Evolutionary conservation across 2,888 invertebrate species (phyloP), one percentile per base, ranked within the genome.

Genomic region (Cyclophora punctaria): DNA sequence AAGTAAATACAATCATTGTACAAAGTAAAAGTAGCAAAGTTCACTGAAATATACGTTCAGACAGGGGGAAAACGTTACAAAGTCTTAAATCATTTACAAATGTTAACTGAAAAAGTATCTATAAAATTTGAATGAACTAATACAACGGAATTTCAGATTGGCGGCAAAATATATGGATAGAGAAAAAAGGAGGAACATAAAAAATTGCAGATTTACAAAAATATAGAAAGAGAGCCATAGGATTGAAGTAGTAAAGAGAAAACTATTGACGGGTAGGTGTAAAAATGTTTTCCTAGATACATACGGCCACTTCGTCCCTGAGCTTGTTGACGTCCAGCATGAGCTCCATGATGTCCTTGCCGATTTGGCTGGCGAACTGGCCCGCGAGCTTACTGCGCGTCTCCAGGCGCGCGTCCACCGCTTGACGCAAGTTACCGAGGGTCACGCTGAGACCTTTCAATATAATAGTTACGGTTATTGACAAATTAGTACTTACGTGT

Each of bases 311-410:
- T 78, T 95, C 93, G 33, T 93, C 91, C 64, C 93, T 92, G 47
- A 96, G 91, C 47, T 89, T 90, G 50, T 93, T 93, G 56, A 96
- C 92, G 60, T 94, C 93, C 42, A 92, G 89, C 66, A 93, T 93
- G 7, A 97, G 89, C 0, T 89, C 83, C 67, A 91, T 91, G 43
- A 96, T 95, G 67, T 97, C 96, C 58, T 92, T 94, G 57, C 94
- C 94, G 59, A 97, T 91, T 59, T 92, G 92, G 45, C 90, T 90
- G 53, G 93, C 93, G 66, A 97, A 93, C 67, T 91, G 83, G 34
- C 90, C 90, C 4, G 96, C 90, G 47, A 95, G 90, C 49, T 91
- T 91, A 34, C 91, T 89, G 43, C 92, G 90, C 45, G 94, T 93
- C 51, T 93, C 93, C 20, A 93, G 75, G 44, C 92, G 89, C 53